These are phyloP conservation scores for Aotus griseimembra DNA, from an alignment of 2,797 vertebrate genomes.

Conservation along the genomic window DNA sequence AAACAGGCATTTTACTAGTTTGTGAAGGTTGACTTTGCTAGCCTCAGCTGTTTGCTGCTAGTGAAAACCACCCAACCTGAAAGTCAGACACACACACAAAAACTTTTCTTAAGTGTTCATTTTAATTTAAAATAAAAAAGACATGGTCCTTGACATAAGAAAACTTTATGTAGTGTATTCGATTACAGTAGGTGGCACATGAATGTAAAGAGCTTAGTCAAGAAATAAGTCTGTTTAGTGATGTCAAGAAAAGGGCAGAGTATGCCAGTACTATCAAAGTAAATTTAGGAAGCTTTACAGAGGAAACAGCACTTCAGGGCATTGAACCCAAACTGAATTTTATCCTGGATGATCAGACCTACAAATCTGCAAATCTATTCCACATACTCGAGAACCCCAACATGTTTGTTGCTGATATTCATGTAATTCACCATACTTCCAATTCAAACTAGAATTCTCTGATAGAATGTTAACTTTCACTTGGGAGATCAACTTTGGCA, in stretches of 20 bases:
- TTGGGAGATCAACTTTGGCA: background rate
- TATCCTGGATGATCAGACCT: background rate
- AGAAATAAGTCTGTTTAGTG: background rate
- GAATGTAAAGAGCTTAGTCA: background rate
- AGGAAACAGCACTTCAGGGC: background rate
- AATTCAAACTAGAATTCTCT: background rate
- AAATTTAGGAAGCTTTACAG: background rate
- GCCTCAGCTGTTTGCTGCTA: background rate
- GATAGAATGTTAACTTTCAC: background rate
- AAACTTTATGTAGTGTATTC: background rate
- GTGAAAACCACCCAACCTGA: background rate
- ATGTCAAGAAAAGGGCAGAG: background rate
- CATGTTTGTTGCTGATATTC: background rate
- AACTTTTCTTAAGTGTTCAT: background rate
- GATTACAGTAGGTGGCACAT: background rate
- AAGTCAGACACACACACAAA: background rate
- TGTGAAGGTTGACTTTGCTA: background rate
- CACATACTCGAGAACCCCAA: background rate
- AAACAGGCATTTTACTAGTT: background rate
- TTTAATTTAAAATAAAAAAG: slow-evolving; percentile 3
- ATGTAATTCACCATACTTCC: background rate
- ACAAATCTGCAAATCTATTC: background rate
- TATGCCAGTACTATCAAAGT: rapidly evolving
- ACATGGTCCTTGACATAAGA: background rate
- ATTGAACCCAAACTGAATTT: background rate